A percentile compares a stretch with the other conserved stretches of the same genome.
phyloP scores from a whole-genome alignment of 2,888 invertebrate species.

The Agrilus cyanescens region DNA sequence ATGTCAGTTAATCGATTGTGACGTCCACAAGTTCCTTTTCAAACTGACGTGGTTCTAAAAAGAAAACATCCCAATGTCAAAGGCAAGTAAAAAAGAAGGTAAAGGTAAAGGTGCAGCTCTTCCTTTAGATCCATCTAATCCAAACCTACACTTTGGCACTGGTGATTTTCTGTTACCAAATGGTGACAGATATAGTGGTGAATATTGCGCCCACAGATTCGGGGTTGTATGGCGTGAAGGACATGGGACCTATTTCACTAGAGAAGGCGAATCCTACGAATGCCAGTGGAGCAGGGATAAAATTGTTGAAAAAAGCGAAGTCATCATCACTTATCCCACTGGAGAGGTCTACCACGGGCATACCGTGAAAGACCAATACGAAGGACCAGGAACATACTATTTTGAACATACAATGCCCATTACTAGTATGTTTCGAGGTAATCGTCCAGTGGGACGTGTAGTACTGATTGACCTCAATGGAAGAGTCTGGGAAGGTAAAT shows the following conservation, averaged over 20 bases:
- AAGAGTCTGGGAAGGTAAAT: conserved; percentile 40
- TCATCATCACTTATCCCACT: conserved; percentile 36
- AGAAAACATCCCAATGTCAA: background rate
- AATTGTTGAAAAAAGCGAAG: conserved; percentile 31
- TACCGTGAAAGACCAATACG: conserved; percentile 39
- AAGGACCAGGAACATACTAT: conserved; percentile 38
- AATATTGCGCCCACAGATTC: conserved; percentile 43
- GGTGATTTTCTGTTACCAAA: conserved; percentile 41
- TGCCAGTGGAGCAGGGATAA: conserved; percentile 46
- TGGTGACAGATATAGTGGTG: conserved; percentile 46
- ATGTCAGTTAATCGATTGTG: no score
- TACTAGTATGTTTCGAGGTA: conserved; percentile 38
- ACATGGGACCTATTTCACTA: conserved; percentile 43
- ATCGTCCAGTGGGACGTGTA: conserved; percentile 38
- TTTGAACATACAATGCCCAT: conserved; percentile 42
- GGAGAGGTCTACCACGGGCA: conserved; percentile 40
- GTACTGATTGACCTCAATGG: conserved; percentile 41
- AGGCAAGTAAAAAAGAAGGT: conserved; percentile 1
- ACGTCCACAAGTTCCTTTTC: no score
- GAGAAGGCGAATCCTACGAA: conserved; percentile 44
- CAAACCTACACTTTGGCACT: conserved; percentile 16
- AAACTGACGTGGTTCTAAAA: no score
- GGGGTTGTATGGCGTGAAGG: conserved; percentile 34
- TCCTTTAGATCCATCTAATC: conserved; percentile 6
- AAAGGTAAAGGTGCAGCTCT: background rate